phyloP scores from a whole-genome alignment of 2,888 invertebrate species.

The Carabus problematicus region DNA sequence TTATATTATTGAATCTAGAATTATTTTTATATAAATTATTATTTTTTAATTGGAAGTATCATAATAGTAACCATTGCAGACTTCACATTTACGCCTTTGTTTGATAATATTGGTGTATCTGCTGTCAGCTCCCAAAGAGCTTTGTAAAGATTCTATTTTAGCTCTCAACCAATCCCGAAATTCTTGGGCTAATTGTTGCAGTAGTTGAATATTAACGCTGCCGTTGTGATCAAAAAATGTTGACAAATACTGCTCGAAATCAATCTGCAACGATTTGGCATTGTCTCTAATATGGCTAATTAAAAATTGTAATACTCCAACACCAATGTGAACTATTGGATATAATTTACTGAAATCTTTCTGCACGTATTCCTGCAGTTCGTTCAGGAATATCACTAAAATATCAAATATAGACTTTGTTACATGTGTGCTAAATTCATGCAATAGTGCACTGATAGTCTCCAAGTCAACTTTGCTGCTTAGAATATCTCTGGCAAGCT shows the following conservation, averaged over 20 bases:
- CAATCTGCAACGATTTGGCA: not conserved
- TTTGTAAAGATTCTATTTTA: constrained; percentile 30
- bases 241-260: not conserved
- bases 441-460: constrained; percentile 12
- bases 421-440: constrained; percentile 7
- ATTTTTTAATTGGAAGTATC: not conserved
- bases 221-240: constrained; percentile 13
- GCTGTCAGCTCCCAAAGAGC: not conserved
- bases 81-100: constrained; percentile 8
- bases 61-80: constrained; percentile 21
- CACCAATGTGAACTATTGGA: constrained; percentile 16
- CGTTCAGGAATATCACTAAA: constrained; percentile 22
- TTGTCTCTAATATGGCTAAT: constrained; percentile 14
- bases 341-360: constrained; percentile 17
- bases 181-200: constrained; percentile 2
- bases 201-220: not conserved
- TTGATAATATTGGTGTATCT: not conserved
- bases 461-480: constrained; percentile 25
- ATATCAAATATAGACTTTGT: constrained; percentile 14
- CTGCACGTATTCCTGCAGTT: constrained; percentile 11
- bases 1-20: not conserved
- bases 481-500: constrained; percentile 8
- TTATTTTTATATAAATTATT: not conserved
- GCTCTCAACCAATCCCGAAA: constrained; percentile 28
- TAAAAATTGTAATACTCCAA: constrained; percentile 28